Conservation (phyloP, 92 coral and sea anemone species). For the Plumapathes pennacea region DNA sequence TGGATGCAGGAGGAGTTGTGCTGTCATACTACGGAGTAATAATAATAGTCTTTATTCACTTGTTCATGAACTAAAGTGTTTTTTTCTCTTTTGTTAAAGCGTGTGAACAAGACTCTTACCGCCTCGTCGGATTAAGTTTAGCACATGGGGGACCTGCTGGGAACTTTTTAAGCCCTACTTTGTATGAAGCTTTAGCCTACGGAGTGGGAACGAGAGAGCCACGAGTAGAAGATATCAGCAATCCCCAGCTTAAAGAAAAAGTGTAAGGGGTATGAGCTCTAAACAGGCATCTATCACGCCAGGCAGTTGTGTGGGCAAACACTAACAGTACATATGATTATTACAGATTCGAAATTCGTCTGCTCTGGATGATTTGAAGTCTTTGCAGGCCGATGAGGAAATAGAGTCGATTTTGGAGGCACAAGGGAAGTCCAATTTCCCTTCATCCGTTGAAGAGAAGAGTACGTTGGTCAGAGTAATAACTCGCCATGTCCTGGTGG, state of each 20-base stretch:
- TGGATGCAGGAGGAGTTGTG: background rate
- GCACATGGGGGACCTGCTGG: conserved; percentile 49
- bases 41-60: background rate
- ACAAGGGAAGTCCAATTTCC: conserved; percentile 16
- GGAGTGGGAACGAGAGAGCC: conserved; percentile 5
- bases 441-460: conserved; percentile 3
- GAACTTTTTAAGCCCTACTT: conserved; percentile 30
- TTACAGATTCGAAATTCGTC: conserved; percentile 18
- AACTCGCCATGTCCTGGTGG: conserved; percentile 22
- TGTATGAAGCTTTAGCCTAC: conserved; percentile 30
- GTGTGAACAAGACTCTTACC: conserved; percentile 27
- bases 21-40: background rate
- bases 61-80: background rate
- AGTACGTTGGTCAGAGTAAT: background rate
- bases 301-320: conserved; percentile 1
- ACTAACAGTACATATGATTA: conserved; percentile 3
- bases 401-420: conserved; percentile 35
- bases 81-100: conserved; percentile 11
- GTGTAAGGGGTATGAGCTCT: background rate
- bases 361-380: conserved; percentile 3
- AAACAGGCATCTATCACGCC: background rate
- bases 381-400: conserved; percentile 10
- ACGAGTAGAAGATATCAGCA: conserved; percentile 17
- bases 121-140: conserved; percentile 25
- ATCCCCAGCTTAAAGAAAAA: conserved; percentile 11